Evolutionary conservation across 2,113 vertebrate genomes (phyloP), one percentile per base, ranked within the genome.

Genomic region (Zosterops japonicus): DNA sequence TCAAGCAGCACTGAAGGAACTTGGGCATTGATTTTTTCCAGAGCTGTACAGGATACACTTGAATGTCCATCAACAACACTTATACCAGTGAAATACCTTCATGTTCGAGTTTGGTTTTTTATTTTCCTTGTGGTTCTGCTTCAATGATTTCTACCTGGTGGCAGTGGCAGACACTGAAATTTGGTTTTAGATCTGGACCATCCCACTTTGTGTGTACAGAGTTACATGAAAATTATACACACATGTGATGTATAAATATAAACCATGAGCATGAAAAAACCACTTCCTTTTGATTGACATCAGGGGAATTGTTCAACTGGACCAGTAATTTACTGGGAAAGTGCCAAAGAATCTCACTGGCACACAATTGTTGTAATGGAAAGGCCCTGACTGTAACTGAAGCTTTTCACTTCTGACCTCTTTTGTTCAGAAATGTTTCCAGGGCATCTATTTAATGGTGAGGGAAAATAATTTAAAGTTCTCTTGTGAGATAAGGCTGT

Each of bases 11-110:
- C 27, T 42, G 79, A 80, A 93, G 24, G 78, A 91, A 77, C 33
- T 55, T 6, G 22, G 33, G 39, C 59, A 88, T 76, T 55, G 90
- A 96, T 90, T 96, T 95, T 94, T 61, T 59, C 79, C 64, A 77
- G 46, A 65, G n/a, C 5, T 84, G 46, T 57, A 39, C 3, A 70
- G 71, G 79, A 89, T 55, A 80, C 35, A 47, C 83, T 39, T 55
- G 35, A 61, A 67, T 36, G 76, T 79, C 52, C 83, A 94, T 59
- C 68, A 89, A 70, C 76, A 90, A 33, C 68, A 67, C 50, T 53
- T 49, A 47, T 39, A 83, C 36, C 53, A 47, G 33, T 50, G 29
- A 92, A 95, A 47, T 6, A 67, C 64, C 47, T 92, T 42, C 60
- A 52, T 25, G 60, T 70, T 49, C 12, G 2, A 55, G 47, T 42